Base-by-base conservation (phyloP, 1,140 invertebrate species). In the Bombus huntii region DNA sequence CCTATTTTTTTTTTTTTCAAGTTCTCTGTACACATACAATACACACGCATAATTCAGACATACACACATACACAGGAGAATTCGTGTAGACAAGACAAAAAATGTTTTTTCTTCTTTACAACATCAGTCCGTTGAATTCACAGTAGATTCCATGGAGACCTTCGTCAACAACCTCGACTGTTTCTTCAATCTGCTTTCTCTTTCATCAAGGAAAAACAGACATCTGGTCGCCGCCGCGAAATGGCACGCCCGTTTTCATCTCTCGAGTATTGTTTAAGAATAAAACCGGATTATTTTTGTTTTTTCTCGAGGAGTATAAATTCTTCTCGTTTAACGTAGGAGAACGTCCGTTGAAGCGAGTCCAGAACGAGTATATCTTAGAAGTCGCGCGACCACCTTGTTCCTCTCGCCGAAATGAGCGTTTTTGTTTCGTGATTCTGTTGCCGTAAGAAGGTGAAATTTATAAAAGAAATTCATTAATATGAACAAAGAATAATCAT, bases 231-330 rank as follows among this genome's bases (percentile, higher is more conserved):
- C 53, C 83, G 83, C 83, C 77, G 83, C 77, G 83, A 85, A 85
- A 85, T 85, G 83, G 83, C 83, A 85, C 83, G 77, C 83, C 83
- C 77, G 68, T 85, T 80, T 47, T 80, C 76, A n/a, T 84, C 76
- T 84, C 83, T 80, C 83, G 83, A 85, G 83, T 85, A 85, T 85
- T 84, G 68, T 83, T 77, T 80, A 80, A 85, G 83, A 85, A 80
- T 73, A 80, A 85, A 85, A 85, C 83, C 77, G 77, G 77, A 85
- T 65, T 39, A 77, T 42, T 42, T 28, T n/a, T 66, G 34, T 59
- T 22, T 53, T 78, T 77, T 39, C 83, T 84, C 83, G 83, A 85
- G 77, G 83, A 85, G 83, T 70, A 80, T 85, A 72, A 66, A 47
- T 73, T 57, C 83, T 84, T 84, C 75, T 68, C 42, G 6, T 42